Conservation (phyloP, 1,140 invertebrate species). For the Gonatopus flavifemur region DNA sequence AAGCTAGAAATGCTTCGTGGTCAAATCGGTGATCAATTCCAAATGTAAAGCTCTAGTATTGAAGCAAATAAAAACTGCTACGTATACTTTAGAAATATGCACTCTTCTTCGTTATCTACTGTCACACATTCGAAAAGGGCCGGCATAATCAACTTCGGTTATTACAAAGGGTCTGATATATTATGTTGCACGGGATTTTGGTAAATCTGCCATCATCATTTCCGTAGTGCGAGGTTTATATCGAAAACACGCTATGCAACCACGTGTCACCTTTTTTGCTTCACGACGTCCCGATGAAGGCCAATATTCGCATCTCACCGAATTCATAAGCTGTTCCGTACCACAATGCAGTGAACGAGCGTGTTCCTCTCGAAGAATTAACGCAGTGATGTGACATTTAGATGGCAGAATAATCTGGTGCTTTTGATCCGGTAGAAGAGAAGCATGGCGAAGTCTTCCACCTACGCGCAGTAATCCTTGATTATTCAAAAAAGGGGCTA, state of each 20-base stretch:
- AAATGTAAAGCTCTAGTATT: neutral
- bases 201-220: constrained; percentile 44
- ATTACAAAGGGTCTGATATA: constrained; percentile 40
- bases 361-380: constrained; percentile 6
- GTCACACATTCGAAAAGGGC: constrained; percentile 39
- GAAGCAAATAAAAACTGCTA: neutral
- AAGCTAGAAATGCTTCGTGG: constrained; percentile 24
- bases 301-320: constrained; percentile 28
- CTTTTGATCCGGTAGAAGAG: neutral
- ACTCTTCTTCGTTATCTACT: neutral
- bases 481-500: constrained; percentile 1
- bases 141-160: constrained; percentile 49
- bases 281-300: constrained; percentile 12
- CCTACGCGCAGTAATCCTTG: neutral
- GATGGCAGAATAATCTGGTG: too few species aligned
- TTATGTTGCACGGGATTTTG: constrained; percentile 25
- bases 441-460: neutral
- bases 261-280: constrained; percentile 12
- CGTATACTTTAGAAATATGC: neutral
- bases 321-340: neutral
- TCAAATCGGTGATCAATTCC: constrained; percentile 13
- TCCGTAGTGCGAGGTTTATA: constrained; percentile 10
- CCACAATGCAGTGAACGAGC: constrained; percentile 19
- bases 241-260: constrained; percentile 25
- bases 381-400: neutral